phyloP scores from a whole-genome alignment of 2,888 invertebrate species.

The Diploptera punctata region DNA sequence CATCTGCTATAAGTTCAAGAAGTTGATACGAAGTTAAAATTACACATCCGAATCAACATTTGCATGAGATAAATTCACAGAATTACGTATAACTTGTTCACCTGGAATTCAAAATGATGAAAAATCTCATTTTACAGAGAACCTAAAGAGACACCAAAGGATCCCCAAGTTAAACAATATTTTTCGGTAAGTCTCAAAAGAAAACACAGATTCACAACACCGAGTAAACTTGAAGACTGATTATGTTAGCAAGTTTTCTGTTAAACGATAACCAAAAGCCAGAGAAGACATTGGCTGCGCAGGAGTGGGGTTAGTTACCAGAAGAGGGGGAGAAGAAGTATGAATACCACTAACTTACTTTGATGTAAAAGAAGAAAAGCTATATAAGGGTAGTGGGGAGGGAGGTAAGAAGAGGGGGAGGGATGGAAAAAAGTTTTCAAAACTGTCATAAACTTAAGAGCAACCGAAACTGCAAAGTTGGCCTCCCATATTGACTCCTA shows the following conservation, averaged over 20 bases:
- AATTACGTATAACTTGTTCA: too few relatives aligned
- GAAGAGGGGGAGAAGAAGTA: conserved; percentile 33
- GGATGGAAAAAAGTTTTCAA: conserved; percentile 52
- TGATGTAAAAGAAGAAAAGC: conserved; percentile 41
- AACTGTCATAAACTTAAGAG: conserved; percentile 55
- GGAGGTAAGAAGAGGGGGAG: conserved; percentile 37
- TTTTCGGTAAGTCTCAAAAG: not conserved
- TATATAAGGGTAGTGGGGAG: conserved; percentile 36
- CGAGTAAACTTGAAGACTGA: conserved; percentile 28
- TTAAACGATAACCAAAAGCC: conserved; percentile 36
- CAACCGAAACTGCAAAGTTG: conserved; percentile 42
- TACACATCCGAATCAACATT: too few relatives aligned
- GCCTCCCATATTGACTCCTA: conserved; percentile 41
- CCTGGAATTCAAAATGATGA: too few relatives aligned
- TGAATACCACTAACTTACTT: conserved; percentile 36
- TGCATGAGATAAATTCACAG: too few relatives aligned
- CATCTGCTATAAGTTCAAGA: too few relatives aligned
- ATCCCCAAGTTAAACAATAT: not conserved
- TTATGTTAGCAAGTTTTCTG: conserved; percentile 12
- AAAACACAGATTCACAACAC: conserved; percentile 12
- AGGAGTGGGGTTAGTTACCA: conserved; percentile 35
- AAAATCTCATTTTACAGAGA: too few relatives aligned
- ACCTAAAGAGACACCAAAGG: not conserved
- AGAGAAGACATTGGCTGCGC: conserved; percentile 30
- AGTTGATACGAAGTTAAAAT: too few relatives aligned